A percentile compares a stretch with the other conserved stretches of the same genome.
Conservation (phyloP, 2,113 vertebrate genomes). For the Calidris pugnax region DNA sequence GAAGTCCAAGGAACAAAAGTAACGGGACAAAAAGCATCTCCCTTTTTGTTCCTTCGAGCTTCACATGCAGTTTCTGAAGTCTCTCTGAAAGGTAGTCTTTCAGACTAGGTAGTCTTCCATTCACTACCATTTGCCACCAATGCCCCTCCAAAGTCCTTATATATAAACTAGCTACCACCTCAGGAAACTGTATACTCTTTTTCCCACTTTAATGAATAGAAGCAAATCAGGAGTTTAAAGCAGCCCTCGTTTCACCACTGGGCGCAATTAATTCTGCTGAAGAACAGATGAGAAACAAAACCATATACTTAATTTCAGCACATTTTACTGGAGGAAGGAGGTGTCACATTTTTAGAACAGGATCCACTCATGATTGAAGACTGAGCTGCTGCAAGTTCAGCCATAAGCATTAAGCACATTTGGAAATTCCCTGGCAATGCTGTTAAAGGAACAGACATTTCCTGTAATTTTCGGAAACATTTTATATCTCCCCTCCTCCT, state of each 20-base stretch:
- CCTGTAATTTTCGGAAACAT: slow-evolving; percentile 64
- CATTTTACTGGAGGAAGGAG: slow-evolving; percentile 7
- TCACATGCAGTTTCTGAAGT: not conserved
- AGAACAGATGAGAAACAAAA: not conserved
- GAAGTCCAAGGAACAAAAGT: not conserved
- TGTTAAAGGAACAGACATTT: slow-evolving; percentile 58
- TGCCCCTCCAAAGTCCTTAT: not conserved
- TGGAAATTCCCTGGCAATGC: slow-evolving; percentile 68
- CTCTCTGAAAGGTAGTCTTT: not conserved
- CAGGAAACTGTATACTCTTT: not conserved
- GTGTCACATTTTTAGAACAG: not conserved
- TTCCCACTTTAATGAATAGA: not conserved
- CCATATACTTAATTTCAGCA: not conserved
- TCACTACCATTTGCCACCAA: not conserved
- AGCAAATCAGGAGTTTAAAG: not conserved
- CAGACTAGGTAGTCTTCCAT: not conserved
- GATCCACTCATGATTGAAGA: not conserved
- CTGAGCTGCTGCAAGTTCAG: not conserved
- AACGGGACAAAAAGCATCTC: not conserved
- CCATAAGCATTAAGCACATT: slow-evolving; percentile 27
- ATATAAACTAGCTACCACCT: not conserved
- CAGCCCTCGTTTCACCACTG: not conserved
- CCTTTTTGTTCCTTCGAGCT: not conserved
- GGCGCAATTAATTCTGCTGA: not conserved
- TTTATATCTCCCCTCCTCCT: slow-evolving; percentile 16